Base-by-base conservation (phyloP, 2,888 invertebrate species). In the Agrilus mali region DNA sequence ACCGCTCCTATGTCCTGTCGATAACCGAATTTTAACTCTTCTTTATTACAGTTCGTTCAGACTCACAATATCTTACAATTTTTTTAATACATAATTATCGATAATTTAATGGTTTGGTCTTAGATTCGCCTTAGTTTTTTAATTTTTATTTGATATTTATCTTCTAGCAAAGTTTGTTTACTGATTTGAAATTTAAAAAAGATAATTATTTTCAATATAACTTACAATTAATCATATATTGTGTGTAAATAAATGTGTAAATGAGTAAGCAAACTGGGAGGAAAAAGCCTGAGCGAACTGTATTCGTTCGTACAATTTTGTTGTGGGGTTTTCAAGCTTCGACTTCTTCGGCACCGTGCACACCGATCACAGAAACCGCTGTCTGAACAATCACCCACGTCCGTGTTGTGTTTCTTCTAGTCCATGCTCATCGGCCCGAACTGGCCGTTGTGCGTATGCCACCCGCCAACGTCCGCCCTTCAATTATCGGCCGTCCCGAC, bases 401-500 rank as follows among this genome's bases (percentile, higher is more conserved):
- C 38, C 36, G 33, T 37, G 39, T 15, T 34, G 22, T 55, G 47
- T 15, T 55, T 53, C 61, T 64, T 68, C 69, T 72, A 77, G 77
- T 77, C 67, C 74, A 75, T 58, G 77, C 77, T 55, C 70, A 72
- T 62, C 71, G 75, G 59, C 68, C 70, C 53, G 72, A 74, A 56
- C 69, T 72, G 52, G 76, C 68, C 53, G 74, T 75, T 56, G 69
- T 74, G 56, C 71, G 74, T 46, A 66, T 66, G 57, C 61, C 71
- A 64, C 60, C 58, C 53, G 58, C 73, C 66, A 57, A 73, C 43
- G 53, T 59, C 12, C 67, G 86, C 44, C 80, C 83, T 39, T 79
- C 82, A 59, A 83, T 86, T 69, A 76, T 86, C 59, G 84, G 82
- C 55, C 75, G 85, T 47, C 77, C 78, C 50, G 83, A 82, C 58